Base-by-base conservation (phyloP, 2,113 vertebrate genomes). In the Stegostoma tigrinum region DNA sequence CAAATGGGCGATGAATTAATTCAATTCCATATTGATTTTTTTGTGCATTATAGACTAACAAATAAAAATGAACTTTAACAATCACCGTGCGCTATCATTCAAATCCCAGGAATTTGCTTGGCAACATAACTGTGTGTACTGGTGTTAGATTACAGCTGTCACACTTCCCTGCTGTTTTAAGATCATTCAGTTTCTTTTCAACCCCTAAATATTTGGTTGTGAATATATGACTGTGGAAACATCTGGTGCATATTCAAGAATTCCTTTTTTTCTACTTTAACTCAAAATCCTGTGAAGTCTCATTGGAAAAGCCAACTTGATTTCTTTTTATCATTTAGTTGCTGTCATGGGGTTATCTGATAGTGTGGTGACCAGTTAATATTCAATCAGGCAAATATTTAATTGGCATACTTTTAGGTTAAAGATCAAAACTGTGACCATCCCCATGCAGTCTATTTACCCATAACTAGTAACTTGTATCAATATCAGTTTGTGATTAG, bases 121-220 rank as follows among this genome's bases (percentile, higher is more conserved):
- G 94, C 42, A 45, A 72, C 27, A 75, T 70, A 23, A 72, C 30
- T 66, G 34, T 21, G 61, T 66, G 89, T 38, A 93, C 55, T 91
- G 55, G 30, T 91, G 83, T 48, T 48, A 23, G 12, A 93, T 66
- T 66, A 93, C 61, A 93, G 89, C 89, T 93, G 89, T 48, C 67
- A 95, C 67, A 52, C 68, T 72, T 75, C 27, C 67, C 94, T 72
- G 67, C 94, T 95, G 94, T 72, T 95, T 95, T 95, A 72, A 95
- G 94, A 95, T 95, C 75, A 38, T 72, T 95, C 89, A 95, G 70
- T 95, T 95, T 95, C 61, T 66, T 95, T 75, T 48, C 42, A 70
- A 72, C 24, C 24, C 70, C 14, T 72, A 72, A 95, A 95, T 70
- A 95, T 72, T 70, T 68, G 70, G 42, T 94, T 94, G 66, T 72